Evolutionary conservation across 1,140 invertebrate species (phyloP), one percentile per base, ranked within the genome.

Genomic region (Heliconius eleuchia): DNA sequence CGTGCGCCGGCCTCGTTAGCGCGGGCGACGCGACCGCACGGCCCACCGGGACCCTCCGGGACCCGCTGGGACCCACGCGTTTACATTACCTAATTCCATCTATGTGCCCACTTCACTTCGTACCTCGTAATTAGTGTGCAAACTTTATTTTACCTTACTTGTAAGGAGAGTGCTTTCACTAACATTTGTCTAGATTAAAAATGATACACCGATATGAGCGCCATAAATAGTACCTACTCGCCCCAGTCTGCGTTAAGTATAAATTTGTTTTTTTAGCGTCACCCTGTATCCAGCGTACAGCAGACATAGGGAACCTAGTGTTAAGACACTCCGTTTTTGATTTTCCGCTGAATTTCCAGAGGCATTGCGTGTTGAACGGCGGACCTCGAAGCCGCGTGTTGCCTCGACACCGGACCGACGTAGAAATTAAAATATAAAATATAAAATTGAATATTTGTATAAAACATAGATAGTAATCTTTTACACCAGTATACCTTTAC

Each of bases 1-100:
- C 84, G 86, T 84, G 86, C 80, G 77, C 71, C 77, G 74, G 70
- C 74, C 80, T 88, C 87, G 88, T 88, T 86, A 88, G 83, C 78
- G 76, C 81, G 82, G 77, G 84, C 85, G 76, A 76, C 78, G 74
- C 81, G 82, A 74, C 85, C 85, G 76, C 86, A 87, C 50, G 72
- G 70, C 73, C 60, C 75, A 75, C 52, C 39, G 57, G 71, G 57
- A 74, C 71, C 80, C 52, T 66, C 37, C 19, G 52, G 19, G 19
- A 5, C 42, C 13, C 42, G 34, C 34, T 6, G 34, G 34, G 34
- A 37, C 34, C 34, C 34, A 37, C 39, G 72, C 55, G 77, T 50
- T 75, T 34, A 37, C 19, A 72, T 52, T 76, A 76, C 39, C 60
- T 52, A 39, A 60, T 55, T 52, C 27, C 39, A 19, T 57, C 70